Percentiles rank a stretch among this genome's conserved stretches.
Evolutionary conservation across 1,140 invertebrate species (phyloP).

Genomic region (Monomorium pharaonis): DNA sequence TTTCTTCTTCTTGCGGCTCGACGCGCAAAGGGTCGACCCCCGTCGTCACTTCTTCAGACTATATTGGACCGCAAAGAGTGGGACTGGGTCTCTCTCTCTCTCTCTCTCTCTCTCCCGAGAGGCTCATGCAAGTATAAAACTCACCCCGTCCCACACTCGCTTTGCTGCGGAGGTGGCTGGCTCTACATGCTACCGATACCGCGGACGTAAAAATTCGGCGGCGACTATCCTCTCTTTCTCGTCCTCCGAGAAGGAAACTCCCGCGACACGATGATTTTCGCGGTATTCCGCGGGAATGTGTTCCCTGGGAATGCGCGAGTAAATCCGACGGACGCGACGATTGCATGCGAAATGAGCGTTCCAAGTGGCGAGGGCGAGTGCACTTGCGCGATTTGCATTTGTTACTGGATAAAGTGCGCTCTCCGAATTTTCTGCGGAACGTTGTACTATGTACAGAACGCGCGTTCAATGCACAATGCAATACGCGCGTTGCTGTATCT

Average conservation of each 20-base stretch:
- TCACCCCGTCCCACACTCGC: neutral
- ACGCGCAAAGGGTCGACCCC: neutral
- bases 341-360: slow-evolving; percentile 14
- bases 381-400: slow-evolving; percentile 1
- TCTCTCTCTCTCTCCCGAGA: too few relatives aligned
- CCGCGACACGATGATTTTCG: neutral
- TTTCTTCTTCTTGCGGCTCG: neutral
- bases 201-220: slow-evolving; percentile 58
- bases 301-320: too few relatives aligned
- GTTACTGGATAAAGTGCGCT: neutral
- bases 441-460: neutral
- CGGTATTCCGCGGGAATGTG: neutral
- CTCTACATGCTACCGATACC: slow-evolving; percentile 4
- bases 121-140: slow-evolving; percentile 73
- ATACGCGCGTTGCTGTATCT: neutral
- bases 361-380: neutral
- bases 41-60: slow-evolving; percentile 50
- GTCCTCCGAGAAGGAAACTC: slow-evolving; percentile 7
- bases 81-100: too few relatives aligned
- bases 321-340: slow-evolving; percentile 19
- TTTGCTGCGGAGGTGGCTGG: neutral
- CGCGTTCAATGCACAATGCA: neutral
- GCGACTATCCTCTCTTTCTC: neutral
- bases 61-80: slow-evolving; percentile 74
- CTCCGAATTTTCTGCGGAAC: slow-evolving; percentile 24